Conservation (phyloP, 2,888 invertebrate species). For the Bombylius major region DNA sequence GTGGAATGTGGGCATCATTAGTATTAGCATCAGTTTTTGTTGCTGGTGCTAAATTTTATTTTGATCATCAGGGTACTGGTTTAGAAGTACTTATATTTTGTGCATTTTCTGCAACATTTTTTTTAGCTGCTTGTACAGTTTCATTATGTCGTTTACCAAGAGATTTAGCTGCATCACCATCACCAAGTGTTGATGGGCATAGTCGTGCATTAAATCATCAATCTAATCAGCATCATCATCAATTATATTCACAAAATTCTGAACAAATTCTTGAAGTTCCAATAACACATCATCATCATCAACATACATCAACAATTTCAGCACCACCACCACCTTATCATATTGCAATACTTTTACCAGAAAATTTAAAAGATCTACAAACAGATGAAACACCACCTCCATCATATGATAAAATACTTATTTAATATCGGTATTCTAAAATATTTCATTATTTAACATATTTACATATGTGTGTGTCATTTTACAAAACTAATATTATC, state of each 20-base stretch:
- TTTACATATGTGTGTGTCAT: too few species aligned
- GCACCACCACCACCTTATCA: constrained; percentile 66
- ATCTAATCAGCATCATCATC: constrained; percentile 1
- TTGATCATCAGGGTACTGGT: constrained; percentile 48
- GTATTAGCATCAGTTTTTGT: constrained; percentile 55
- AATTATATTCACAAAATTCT: constrained; percentile 7
- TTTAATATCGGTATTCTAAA: constrained; percentile 37
- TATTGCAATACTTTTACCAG: constrained; percentile 64
- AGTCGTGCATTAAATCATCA: constrained; percentile 5
- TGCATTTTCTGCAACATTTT: constrained; percentile 48
- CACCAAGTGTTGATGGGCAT: constrained; percentile 28
- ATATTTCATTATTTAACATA: not conserved
- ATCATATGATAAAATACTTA: constrained; percentile 62
- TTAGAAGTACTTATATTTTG: constrained; percentile 51
- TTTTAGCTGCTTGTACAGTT: constrained; percentile 50
- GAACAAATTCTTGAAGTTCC: constrained; percentile 7
- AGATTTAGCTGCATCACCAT: constrained; percentile 30
- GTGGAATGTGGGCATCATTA: constrained; percentile 59
- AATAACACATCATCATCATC: constrained; percentile 1
- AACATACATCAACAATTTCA: constrained; percentile 19
- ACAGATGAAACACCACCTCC: constrained; percentile 52
- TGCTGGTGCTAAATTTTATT: constrained; percentile 59
- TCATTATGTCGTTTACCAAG: constrained; percentile 44
- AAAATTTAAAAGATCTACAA: constrained; percentile 31
- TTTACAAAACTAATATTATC: too few species aligned